Evolutionary conservation across 1,140 invertebrate genomes (phyloP), one percentile per base, ranked within the genome.

Genomic region (Pemphigus obesinymphae): DNA sequence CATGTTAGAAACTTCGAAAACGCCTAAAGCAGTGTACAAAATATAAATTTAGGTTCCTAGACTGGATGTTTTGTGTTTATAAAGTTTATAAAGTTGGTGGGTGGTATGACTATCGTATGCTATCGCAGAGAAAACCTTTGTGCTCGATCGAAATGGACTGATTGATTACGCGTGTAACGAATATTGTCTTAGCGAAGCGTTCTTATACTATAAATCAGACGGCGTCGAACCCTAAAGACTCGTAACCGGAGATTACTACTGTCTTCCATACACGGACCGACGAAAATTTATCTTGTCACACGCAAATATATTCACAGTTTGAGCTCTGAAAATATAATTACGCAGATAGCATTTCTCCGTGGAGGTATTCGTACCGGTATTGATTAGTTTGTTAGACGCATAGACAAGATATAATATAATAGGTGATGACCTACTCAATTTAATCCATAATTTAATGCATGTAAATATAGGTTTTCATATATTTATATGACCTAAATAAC

Each of bases 191-290:
- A 37, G 75, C 29, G n/a, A 7, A 23, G 50, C 75, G 29, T 29
- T 37, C 31, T 40, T 23, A 15, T 29, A n/a, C 76, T 61, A 80
- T 80, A 80, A 80, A 80, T 80, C 53, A 80, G 37, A 13, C 23
- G 40, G 53, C 37, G 55, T 80, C 76, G 76, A 80, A 80, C 53
- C 55, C 76, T 37, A 80, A 80, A 80, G n/a, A 80, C 53, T 80
- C 55, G 76, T 80, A 63, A 80, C 76, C 50, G 76, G 76, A 61
- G 76, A 80, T 80, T 80, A 61, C 76, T 40, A 58, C 55, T 63
- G 53, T 78, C 34, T 78, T 78, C 34, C 23, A 43, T 78, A 40
- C 75, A 11, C n/a, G 34, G 15, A 4, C 50, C 15, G 13, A 40
- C n/a, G 50, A 29, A 78, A 55, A 78, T 78, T 78, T 78, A 78